Evolutionary conservation across 2,113 vertebrate species (phyloP).

Genomic region (Syngnathus floridae): DNA sequence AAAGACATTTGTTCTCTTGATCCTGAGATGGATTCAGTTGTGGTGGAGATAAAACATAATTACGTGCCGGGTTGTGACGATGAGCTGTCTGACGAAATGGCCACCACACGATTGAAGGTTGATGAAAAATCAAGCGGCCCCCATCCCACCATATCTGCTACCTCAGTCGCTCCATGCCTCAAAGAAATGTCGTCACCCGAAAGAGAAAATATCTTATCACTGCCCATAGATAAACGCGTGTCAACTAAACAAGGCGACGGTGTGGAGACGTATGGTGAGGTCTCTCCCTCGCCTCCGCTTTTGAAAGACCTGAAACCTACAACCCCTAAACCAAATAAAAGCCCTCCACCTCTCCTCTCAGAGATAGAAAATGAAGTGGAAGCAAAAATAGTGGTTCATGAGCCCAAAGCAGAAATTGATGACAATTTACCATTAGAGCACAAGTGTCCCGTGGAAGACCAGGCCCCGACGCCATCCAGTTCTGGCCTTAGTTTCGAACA

Average conservation of each 20-base stretch:
- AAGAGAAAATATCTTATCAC: conserved; percentile 63
- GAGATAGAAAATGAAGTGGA: conserved; percentile 51
- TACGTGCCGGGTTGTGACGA: conserved; percentile 68
- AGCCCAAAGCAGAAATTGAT: conserved; percentile 48
- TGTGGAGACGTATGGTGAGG: conserved; percentile 33
- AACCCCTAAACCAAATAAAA: conserved; percentile 35
- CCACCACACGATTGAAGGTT: conserved; percentile 35
- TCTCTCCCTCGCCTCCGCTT: conserved; percentile 46
- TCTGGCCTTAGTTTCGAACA: conserved; percentile 63
- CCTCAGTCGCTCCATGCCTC: conserved; percentile 17
- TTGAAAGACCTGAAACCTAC: conserved; percentile 53
- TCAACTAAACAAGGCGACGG: conserved; percentile 62
- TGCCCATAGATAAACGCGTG: conserved; percentile 52
- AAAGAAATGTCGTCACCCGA: conserved; percentile 57
- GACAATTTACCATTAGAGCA: conserved; percentile 57
- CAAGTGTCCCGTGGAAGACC: conserved; percentile 70
- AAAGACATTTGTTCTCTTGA: conserved; percentile 82
- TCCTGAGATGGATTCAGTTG: conserved; percentile 68
- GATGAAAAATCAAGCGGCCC: conserved; percentile 53
- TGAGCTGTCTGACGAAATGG: conserved; percentile 53
- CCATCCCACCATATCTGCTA: conserved; percentile 19
- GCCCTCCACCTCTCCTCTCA: conserved; percentile 13
- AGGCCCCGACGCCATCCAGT: conserved; percentile 77
- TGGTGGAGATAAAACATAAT: conserved; percentile 66
- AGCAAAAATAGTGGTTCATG: conserved; percentile 54